Evolutionary conservation across 2,888 invertebrate species (phyloP), one percentile per base, ranked within the genome.

Genomic region (Argyresthia goedartella): DNA sequence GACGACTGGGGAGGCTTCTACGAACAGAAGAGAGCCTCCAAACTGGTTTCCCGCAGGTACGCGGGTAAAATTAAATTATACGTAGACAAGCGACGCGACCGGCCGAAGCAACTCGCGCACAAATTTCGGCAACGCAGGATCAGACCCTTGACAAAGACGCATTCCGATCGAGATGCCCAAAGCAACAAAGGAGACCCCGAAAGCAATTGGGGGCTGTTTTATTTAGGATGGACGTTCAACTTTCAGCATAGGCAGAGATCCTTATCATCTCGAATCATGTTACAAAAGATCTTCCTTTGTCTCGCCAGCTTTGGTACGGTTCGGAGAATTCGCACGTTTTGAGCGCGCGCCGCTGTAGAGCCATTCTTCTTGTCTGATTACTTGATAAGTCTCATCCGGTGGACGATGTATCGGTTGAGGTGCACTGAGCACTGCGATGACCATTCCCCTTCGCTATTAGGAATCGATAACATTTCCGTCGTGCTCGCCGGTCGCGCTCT

Each of bases 1-100:
- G 61, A 67, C 62, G 67, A 63, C 66, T 67, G 65, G 65, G 65
- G 60, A 65, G 25, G 25, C 25, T 25, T 25, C 66, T 76, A 71
- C 70, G 75, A 76, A 78, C 64, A 60, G 67, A 59, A 66, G 61
- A 56, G 60, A 56, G 59, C 62, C 62, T 67, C 65, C 55, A 73
- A 85, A 85, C 85, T 70, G 79, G 85, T 85, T 75, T 73, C 65
- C 64, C 71, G 67, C 84, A 85, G 84, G 85, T 81, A 84, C 69
- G 61, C 75, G 71, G 71, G 71, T 71, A 76, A 80, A 80, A 76
- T 82, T 78, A 80, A 80, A 76, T 82, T 78, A 78, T 80, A 76
- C 73, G 76, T 80, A 81, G 81, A 78, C 75, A 73, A 78, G 56
- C 60, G 58, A 57, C 60, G 56, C 60, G 58, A 57, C 60, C 62